phyloP scores from a whole-genome alignment of 2,888 invertebrate genomes.

The Aporophyla nigra region DNA sequence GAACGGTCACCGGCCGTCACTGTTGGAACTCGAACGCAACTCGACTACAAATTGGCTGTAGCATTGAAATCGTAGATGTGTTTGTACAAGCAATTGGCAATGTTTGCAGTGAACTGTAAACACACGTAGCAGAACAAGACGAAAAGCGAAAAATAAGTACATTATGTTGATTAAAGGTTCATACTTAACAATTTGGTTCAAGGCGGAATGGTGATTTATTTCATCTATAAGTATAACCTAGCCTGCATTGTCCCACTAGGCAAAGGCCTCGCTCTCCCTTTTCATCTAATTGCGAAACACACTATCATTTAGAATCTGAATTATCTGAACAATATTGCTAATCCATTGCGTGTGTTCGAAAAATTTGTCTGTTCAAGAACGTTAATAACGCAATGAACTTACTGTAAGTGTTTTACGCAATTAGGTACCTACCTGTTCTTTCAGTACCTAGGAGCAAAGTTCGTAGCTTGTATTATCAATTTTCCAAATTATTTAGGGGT shows the following conservation, averaged over 20 bases:
- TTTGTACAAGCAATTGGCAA: constrained; percentile 40
- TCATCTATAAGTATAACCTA: background rate
- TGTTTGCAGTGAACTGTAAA: constrained; percentile 9
- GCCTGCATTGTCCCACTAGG: background rate
- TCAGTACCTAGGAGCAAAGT: background rate
- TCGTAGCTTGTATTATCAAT: background rate
- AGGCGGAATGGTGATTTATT: background rate
- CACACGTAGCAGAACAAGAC: background rate
- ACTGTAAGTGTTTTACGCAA: too few species aligned
- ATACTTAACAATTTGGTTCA: background rate
- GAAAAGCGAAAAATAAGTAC: background rate
- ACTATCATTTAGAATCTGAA: too few species aligned
- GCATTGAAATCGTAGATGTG: constrained; percentile 19
- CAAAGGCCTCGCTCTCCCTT: background rate
- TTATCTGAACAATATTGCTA: too few species aligned
- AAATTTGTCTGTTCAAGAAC: too few species aligned
- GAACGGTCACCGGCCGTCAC: constrained; percentile 68
- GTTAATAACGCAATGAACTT: too few species aligned
- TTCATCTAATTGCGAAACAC: background rate
- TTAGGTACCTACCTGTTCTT: background rate
- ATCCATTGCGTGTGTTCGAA: too few species aligned
- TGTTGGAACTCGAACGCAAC: constrained; percentile 67
- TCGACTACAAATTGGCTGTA: constrained; percentile 43
- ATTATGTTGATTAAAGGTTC: constrained; percentile 19
- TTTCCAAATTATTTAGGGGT: too few species aligned